Conservation (phyloP, 2,113 vertebrate species). For the Sinocyclocheilus anophthalmus region DNA sequence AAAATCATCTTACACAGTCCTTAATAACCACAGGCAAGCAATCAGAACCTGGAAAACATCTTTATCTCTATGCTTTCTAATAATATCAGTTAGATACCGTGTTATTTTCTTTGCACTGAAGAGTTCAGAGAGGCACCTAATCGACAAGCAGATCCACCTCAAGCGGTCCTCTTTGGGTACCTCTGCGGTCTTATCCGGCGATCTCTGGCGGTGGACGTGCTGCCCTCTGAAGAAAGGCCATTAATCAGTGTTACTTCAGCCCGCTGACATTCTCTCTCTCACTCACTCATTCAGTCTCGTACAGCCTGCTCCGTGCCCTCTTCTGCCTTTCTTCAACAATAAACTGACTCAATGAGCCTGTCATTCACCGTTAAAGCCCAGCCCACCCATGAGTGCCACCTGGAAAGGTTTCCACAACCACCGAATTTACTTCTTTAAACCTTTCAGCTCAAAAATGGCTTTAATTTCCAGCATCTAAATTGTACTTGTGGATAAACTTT, state of each 20-base stretch:
- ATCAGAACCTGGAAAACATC: neutral
- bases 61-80: conserved; percentile 37
- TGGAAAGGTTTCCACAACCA: conserved; percentile 27
- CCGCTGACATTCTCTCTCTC: conserved; percentile 53
- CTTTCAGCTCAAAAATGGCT: conserved; percentile 23
- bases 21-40: conserved; percentile 26
- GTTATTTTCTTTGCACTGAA: conserved; percentile 39
- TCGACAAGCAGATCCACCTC: conserved; percentile 57
- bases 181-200: conserved; percentile 48
- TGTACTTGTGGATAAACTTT: conserved; percentile 23
- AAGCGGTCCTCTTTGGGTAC: conserved; percentile 37
- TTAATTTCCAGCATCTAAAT: conserved; percentile 28
- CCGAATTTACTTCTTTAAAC: conserved; percentile 42
- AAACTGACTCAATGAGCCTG: conserved; percentile 59
- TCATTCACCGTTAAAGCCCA: conserved; percentile 52
- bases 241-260: conserved; percentile 63
- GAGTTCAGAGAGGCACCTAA: conserved; percentile 38
- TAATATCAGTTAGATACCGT: conserved; percentile 9
- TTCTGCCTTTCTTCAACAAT: conserved; percentile 50
- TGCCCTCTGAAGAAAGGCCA: conserved; percentile 56
- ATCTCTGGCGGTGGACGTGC: conserved; percentile 54
- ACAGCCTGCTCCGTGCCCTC: conserved; percentile 37
- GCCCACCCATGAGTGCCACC: conserved; percentile 29
- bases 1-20: conserved; percentile 24
- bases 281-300: conserved; percentile 53